phyloP scores from a whole-genome alignment of 1,140 invertebrate genomes.

The Nautilus pompilius region DNA sequence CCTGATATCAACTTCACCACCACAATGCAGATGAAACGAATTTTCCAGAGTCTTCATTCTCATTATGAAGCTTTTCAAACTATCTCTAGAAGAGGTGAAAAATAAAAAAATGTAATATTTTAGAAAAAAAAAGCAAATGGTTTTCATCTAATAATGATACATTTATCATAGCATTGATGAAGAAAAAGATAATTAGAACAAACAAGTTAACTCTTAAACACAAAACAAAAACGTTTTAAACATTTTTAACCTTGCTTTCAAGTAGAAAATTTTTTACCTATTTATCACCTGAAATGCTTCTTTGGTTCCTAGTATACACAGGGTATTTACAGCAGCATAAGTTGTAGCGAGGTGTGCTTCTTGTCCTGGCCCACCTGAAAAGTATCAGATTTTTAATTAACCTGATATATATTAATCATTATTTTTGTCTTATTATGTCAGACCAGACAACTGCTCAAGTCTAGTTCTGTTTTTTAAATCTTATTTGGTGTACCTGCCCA shows the following conservation, averaged over 20 bases:
- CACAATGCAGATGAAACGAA: slow-evolving; percentile 84
- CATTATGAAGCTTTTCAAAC: slow-evolving; percentile 74
- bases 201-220: no score
- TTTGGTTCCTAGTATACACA: slow-evolving; percentile 83
- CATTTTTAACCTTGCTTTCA: no score
- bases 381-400: not conserved
- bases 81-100: slow-evolving; percentile 56
- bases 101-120: slow-evolving; percentile 18
- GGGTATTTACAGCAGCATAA: slow-evolving; percentile 92
- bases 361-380: slow-evolving; percentile 79
- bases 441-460: not conserved
- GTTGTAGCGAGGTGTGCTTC: slow-evolving; percentile 90
- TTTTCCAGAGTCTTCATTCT: slow-evolving; percentile 79
- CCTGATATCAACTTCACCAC: slow-evolving; percentile 95
- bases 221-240: no score
- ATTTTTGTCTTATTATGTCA: not conserved
- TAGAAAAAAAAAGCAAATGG: not conserved
- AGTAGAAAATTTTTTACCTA: slow-evolving; percentile 63
- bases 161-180: no score
- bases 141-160: no score
- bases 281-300: slow-evolving; percentile 85
- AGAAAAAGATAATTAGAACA: no score
- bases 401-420: not conserved
- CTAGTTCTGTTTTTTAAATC: not conserved
- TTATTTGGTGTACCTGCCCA: not conserved